Percentiles rank a stretch among this genome's conserved stretches.
phyloP scores from a whole-genome alignment of 2,113 vertebrate species.

The Xiphias gladius region DNA sequence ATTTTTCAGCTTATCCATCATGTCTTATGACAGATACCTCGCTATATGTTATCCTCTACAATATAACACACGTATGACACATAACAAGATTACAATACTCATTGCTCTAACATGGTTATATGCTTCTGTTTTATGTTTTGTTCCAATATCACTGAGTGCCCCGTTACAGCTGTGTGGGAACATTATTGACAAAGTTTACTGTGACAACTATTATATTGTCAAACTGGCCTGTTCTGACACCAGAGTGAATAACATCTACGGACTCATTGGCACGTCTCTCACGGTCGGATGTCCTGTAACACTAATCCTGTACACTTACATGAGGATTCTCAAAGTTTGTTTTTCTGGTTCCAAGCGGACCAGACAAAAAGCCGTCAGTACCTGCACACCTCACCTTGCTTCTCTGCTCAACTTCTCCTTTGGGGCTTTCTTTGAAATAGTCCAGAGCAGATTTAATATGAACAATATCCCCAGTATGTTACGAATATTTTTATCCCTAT shows the following conservation, averaged over 20 bases:
- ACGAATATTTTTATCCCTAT: neutral
- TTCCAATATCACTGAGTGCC: slow-evolving; percentile 29
- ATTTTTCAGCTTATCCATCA: slow-evolving; percentile 13
- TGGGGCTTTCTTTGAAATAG: slow-evolving; percentile 52
- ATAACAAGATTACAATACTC: rapidly evolving
- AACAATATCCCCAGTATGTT: neutral
- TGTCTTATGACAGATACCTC: slow-evolving; percentile 52
- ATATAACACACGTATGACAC: slow-evolving; percentile 22
- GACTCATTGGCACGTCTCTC: slow-evolving; percentile 5
- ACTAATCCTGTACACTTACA: slow-evolving; percentile 31
- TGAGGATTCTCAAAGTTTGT: neutral
- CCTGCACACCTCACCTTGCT: slow-evolving; percentile 70
- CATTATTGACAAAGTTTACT: slow-evolving; percentile 67
- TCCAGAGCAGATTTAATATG: slow-evolving; percentile 67
- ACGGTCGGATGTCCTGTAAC: slow-evolving; percentile 8
- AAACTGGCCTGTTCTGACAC: slow-evolving; percentile 74
- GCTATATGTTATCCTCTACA: slow-evolving; percentile 49
- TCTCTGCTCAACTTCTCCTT: slow-evolving; percentile 67
- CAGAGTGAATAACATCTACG: slow-evolving; percentile 58
- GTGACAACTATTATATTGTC: slow-evolving; percentile 64
- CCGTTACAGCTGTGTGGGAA: slow-evolving; percentile 63
- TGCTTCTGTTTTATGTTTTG: neutral
- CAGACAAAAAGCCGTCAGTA: slow-evolving; percentile 64
- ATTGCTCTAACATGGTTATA: slow-evolving; percentile 51
- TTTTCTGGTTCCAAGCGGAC: slow-evolving; percentile 32